Base-by-base conservation (phyloP, 2,888 invertebrate genomes). In the Caenorhabditis angaria region DNA sequence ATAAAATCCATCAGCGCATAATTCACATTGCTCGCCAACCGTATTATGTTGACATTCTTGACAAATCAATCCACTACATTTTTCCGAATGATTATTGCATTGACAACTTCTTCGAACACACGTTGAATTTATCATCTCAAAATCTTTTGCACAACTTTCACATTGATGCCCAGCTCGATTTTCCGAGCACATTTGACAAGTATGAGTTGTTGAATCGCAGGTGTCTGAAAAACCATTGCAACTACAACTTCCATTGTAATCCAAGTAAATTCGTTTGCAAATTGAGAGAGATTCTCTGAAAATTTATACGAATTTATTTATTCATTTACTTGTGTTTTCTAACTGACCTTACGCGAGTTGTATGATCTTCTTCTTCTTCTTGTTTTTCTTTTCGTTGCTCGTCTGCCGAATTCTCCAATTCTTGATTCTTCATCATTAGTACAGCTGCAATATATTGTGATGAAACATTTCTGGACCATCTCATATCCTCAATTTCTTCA, bases 101-200 rank as follows among this genome's bases (percentile, higher is more conserved):
- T 69, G 59, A 28, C 80, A 80, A 10, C 54, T 48, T 6, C 20
- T n/a, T 18, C 48, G 28, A 4, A 35, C 25, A 48, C 65, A 66
- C 29, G 41, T 63, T 27, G 57, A 47, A 41, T 32, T 27, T 20
- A 32, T 24, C 24, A 32, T 8, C 20, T 54, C 35, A 29, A 14
- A 29, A 5, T 24, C 20, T 32, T 6, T 2, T 14, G 22, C 35
- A 5, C 56, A 77, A 58, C 55, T 68, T 77, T 96, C 95, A 88
- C 97, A 97, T 86, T 93, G 92, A 29, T 91, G 90, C 0, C 97
- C 97, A 32, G 92, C 94, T 0, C 96, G 96, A 85, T 94, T 94
- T 88, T 94, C 93, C 75, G 95, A 94, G 88, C 97, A 97, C 88
- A 96, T 96, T 47, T 94, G 89, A 89, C 97, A 97, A 85, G 94